phyloP scores from a whole-genome alignment of 1,140 invertebrate genomes.

The Aplysia californica region DNA sequence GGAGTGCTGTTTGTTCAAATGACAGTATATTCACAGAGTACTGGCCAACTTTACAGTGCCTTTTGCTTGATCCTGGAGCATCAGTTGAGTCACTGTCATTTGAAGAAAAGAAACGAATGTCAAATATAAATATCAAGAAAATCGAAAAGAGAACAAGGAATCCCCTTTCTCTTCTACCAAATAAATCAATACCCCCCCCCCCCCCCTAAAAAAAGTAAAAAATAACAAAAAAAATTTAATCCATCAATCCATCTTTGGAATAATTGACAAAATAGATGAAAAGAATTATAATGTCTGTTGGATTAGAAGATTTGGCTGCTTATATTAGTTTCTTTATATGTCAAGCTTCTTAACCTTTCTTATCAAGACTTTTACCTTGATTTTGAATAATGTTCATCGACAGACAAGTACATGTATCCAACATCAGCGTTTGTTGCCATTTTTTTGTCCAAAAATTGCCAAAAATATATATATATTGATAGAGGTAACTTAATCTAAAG shows the following conservation, averaged over 20 bases:
- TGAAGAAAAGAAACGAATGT: too few relatives aligned
- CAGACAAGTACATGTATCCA: too few relatives aligned
- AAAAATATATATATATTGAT: too few relatives aligned
- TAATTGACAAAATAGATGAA: background rate
- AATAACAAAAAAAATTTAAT: background rate
- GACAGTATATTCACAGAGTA: slow-evolving; percentile 73
- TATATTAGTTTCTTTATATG: too few relatives aligned
- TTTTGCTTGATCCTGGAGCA: slow-evolving; percentile 15
- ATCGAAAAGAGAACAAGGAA: background rate
- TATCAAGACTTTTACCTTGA: too few relatives aligned
- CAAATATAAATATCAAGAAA: background rate
- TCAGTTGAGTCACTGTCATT: slow-evolving; percentile 2
- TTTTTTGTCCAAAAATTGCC: too few relatives aligned
- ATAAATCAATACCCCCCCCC: background rate
- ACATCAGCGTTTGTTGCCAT: too few relatives aligned
- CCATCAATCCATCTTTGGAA: background rate
- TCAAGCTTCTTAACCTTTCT: too few relatives aligned
- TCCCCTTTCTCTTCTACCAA: background rate
- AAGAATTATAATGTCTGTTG: too few relatives aligned
- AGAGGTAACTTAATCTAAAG: too few relatives aligned
- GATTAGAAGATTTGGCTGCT: too few relatives aligned
- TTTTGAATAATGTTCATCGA: too few relatives aligned
- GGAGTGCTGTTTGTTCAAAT: slow-evolving; percentile 73
- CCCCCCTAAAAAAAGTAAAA: background rate
- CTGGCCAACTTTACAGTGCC: slow-evolving; percentile 71